Conservation (phyloP, 2,888 invertebrate genomes). For the Aromia moschata region DNA sequence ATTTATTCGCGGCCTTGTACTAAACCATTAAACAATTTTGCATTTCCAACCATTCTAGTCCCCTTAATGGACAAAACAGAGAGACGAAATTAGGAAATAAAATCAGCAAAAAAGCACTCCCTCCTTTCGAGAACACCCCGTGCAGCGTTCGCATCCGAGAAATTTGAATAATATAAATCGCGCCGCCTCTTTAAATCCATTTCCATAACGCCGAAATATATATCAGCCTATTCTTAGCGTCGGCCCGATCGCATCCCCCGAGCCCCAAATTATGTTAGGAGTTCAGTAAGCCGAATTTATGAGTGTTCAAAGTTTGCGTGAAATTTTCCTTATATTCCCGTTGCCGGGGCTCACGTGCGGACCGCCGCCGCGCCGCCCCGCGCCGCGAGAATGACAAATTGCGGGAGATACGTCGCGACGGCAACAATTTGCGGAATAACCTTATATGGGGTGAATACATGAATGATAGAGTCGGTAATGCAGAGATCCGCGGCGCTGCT, state of each 20-base stretch:
- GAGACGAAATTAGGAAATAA: too few relatives aligned
- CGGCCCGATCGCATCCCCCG: slow-evolving; percentile 9
- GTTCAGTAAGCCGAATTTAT: slow-evolving; percentile 37
- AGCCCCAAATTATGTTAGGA: slow-evolving; percentile 24
- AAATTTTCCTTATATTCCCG: slow-evolving; percentile 38
- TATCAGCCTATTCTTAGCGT: slow-evolving; percentile 15
- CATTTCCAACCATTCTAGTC: too few relatives aligned
- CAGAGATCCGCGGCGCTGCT: slow-evolving; percentile 50
- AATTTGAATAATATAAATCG: neutral
- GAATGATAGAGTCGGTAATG: slow-evolving; percentile 59
- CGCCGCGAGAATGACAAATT: slow-evolving; percentile 57
- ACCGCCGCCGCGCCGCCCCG: slow-evolving; percentile 36
- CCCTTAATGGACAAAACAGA: too few relatives aligned
- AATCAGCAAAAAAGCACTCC: too few relatives aligned
- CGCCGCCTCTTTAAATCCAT: neutral
- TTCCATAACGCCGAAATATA: slow-evolving; percentile 10
- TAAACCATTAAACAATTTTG: too few relatives aligned
- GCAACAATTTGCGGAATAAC: slow-evolving; percentile 59
- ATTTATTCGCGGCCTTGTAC: too few relatives aligned
- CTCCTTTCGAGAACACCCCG: too few relatives aligned
- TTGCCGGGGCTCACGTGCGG: slow-evolving; percentile 32
- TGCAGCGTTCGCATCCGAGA: too few relatives aligned
- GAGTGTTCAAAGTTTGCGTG: slow-evolving; percentile 30
- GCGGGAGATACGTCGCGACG: slow-evolving; percentile 54
- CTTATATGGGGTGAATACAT: slow-evolving; percentile 58